phyloP scores from a whole-genome alignment of 2,113 vertebrate species.

The Hyaena hyaena region DNA sequence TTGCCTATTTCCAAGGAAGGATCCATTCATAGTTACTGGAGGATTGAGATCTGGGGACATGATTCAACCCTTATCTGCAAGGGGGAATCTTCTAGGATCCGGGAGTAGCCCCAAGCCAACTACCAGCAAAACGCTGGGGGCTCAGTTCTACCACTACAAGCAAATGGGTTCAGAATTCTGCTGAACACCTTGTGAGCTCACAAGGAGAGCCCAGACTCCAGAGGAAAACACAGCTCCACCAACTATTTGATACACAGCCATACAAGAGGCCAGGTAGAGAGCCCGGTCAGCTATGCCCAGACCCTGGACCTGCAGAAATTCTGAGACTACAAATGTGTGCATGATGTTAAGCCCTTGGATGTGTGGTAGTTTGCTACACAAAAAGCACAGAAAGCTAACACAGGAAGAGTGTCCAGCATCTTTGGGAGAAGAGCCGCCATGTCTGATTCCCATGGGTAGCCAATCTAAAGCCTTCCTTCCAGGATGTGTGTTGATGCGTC shows the following conservation, averaged over 20 bases:
- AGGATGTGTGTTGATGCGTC: fast-evolving
- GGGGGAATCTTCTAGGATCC: no score
- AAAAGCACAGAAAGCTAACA: background rate
- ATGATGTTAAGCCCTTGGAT: fast-evolving
- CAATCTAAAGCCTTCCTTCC: background rate
- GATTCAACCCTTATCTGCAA: background rate
- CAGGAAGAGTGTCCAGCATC: background rate
- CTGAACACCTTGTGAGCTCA: background rate
- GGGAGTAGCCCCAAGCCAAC: background rate
- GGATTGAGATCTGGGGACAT: no score
- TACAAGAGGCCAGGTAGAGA: background rate
- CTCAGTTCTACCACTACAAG: background rate
- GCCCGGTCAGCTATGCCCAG: background rate
- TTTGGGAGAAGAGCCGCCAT: fast-evolving
- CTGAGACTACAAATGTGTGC: fast-evolving
- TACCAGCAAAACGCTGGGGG: background rate
- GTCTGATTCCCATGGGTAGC: background rate
- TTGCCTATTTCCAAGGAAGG: background rate
- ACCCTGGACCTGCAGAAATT: background rate
- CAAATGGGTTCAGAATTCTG: background rate
- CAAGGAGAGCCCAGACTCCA: background rate
- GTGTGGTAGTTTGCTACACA: fast-evolving
- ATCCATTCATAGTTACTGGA: background rate
- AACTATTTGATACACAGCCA: fast-evolving
- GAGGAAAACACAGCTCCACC: fast-evolving